These are phyloP conservation scores for Sturnira hondurensis DNA, from an alignment of 2,113 vertebrate genomes.

Conservation along the genomic window DNA sequence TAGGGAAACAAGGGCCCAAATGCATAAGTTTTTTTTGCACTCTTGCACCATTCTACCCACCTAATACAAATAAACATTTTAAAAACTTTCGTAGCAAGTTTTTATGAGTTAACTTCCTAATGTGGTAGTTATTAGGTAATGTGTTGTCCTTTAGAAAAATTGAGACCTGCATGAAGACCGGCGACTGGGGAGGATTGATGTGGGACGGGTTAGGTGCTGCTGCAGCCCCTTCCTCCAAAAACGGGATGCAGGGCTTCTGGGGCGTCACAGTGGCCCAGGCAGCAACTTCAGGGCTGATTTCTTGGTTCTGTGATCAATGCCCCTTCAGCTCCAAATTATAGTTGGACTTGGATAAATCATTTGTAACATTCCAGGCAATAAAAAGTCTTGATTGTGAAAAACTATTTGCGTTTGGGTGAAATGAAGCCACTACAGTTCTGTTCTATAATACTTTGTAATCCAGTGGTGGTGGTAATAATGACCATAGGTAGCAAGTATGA, in stretches of 20 bases:
- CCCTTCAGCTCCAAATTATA: neutral
- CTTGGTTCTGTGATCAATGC: neutral
- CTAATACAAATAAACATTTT: conserved; percentile 81
- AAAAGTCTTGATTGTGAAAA: neutral
- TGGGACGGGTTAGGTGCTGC: neutral
- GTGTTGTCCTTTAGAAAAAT: neutral
- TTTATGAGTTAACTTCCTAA: conserved; percentile 34
- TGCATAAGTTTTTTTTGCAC: conserved; percentile 79
- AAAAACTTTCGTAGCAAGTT: conserved; percentile 69
- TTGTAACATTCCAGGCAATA: conserved; percentile 23
- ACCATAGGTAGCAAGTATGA: neutral
- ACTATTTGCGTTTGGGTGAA: neutral
- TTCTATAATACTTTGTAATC: neutral
- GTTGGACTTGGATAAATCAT: conserved; percentile 2
- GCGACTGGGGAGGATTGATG: neutral
- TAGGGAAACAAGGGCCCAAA: conserved; percentile 64
- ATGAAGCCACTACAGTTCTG: neutral
- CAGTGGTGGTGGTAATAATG: neutral
- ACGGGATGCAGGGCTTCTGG: neutral
- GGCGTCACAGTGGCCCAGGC: neutral
- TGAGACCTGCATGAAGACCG: neutral
- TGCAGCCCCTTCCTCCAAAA: neutral
- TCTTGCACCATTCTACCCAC: conserved; percentile 75
- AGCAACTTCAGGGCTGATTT: neutral
- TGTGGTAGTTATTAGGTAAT: neutral